Evolutionary conservation across 1,140 invertebrate genomes (phyloP).

Genomic region (Bombus sibiricus): DNA sequence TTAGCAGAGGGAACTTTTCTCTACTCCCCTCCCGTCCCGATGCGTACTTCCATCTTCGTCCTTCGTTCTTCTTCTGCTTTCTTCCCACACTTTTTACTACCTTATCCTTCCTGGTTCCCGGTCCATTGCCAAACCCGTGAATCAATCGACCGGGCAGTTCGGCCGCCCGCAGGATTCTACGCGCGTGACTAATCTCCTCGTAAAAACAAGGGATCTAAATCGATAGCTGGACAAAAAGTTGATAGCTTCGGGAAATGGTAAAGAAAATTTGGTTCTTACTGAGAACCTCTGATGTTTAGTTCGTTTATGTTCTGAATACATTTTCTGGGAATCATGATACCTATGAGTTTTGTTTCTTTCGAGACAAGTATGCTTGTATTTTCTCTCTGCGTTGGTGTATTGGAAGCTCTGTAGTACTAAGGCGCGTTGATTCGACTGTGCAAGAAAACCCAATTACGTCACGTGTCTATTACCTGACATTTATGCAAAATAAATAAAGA

Average conservation of each 20-base stretch:
- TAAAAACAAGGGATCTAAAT: background rate
- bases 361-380: background rate
- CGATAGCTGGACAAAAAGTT: background rate
- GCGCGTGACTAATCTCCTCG: constrained; percentile 32
- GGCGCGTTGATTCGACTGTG: background rate
- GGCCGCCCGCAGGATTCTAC: constrained; percentile 16
- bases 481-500: background rate
- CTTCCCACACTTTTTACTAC: constrained; percentile 24
- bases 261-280: background rate
- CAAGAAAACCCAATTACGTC: background rate
- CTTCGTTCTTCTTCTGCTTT: background rate
- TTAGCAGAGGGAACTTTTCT: background rate
- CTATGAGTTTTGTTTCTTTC: background rate
- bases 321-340: too few relatives aligned
- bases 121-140: background rate
- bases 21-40: background rate
- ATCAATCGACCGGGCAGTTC: constrained; percentile 32
- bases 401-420: rapidly evolving
- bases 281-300: background rate
- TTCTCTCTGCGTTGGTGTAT: background rate
- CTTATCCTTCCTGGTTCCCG: constrained; percentile 44
- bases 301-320: background rate
- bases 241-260: background rate
- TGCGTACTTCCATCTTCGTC: background rate
- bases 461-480: background rate